phyloP scores from a whole-genome alignment of 92 coral and sea anemone genomes.

The Epizoanthus fatuus region DNA sequence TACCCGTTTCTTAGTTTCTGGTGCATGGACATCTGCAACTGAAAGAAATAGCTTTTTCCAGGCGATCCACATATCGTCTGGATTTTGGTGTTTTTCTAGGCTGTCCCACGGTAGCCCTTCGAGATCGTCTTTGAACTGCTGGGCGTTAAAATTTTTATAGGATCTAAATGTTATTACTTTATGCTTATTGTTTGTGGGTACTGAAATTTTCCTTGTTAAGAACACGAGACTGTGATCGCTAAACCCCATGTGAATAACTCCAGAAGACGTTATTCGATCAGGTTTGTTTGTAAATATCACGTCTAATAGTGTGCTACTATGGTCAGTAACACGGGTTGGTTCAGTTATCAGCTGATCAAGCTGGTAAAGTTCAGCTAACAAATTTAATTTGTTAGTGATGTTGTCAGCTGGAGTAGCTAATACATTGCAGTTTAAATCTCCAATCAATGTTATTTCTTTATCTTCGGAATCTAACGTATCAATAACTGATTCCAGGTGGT shows the following conservation, averaged over 20 bases:
- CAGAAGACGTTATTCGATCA: slow-evolving; percentile 16
- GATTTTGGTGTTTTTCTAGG: neutral
- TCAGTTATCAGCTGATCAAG: slow-evolving; percentile 39
- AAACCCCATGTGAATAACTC: slow-evolving; percentile 42
- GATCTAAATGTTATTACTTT: slow-evolving; percentile 20
- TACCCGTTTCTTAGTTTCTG: slow-evolving; percentile 25
- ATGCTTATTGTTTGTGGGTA: slow-evolving; percentile 17
- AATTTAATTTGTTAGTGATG: slow-evolving; percentile 22
- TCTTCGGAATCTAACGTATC: slow-evolving; percentile 31
- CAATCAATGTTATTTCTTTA: slow-evolving; percentile 33
- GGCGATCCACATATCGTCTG: slow-evolving; percentile 18
- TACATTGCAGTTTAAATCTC: slow-evolving; percentile 29
- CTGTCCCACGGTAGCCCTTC: neutral
- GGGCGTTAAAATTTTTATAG: neutral
- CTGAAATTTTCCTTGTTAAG: slow-evolving; percentile 19
- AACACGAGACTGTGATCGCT: slow-evolving; percentile 36
- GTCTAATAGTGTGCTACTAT: slow-evolving; percentile 30
- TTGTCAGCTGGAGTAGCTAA: slow-evolving; percentile 5
- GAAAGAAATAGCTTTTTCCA: slow-evolving; percentile 45
- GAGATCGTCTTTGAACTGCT: neutral
- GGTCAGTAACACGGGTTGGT: slow-evolving; percentile 33
- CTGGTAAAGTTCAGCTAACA: slow-evolving; percentile 44
- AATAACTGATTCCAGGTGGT: slow-evolving; percentile 8
- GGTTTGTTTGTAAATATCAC: slow-evolving; percentile 27
- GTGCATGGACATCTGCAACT: slow-evolving; percentile 41